Conservation (phyloP, 1,140 invertebrate species). For the Nephila pilipes region DNA sequence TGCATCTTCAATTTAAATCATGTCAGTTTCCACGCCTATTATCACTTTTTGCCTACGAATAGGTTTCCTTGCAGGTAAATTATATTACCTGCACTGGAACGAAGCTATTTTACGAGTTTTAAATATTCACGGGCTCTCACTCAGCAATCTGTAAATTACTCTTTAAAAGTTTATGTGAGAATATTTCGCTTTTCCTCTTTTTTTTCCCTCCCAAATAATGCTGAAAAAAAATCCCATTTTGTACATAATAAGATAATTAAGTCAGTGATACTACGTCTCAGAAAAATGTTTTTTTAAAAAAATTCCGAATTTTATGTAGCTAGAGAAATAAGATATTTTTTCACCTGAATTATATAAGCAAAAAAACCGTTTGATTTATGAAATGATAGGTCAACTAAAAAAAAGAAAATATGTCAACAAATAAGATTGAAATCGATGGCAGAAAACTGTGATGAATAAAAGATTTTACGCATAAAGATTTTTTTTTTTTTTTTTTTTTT, state of each 20-base stretch:
- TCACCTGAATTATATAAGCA: too few relatives aligned
- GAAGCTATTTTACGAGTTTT: not conserved
- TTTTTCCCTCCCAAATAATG: not conserved
- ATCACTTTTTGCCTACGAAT: not conserved
- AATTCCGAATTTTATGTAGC: too few relatives aligned
- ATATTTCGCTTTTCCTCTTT: not conserved
- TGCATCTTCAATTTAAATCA: constrained; percentile 19
- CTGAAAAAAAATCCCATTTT: not conserved
- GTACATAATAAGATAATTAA: not conserved
- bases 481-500: too few relatives aligned
- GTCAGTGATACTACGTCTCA: not conserved
- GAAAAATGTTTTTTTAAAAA: not conserved
- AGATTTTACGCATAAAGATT: too few relatives aligned
- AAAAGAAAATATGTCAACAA: too few relatives aligned
- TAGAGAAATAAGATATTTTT: too few relatives aligned
- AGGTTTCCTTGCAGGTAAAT: not conserved
- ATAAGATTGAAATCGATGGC: too few relatives aligned
- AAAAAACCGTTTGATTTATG: too few relatives aligned
- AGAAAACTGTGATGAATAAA: too few relatives aligned
- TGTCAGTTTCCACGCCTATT: not conserved
- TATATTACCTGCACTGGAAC: not conserved
- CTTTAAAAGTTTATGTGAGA: not conserved
- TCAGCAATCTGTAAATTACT: not conserved
- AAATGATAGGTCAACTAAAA: too few relatives aligned
- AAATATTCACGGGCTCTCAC: constrained; percentile 1